Percentiles rank a stretch among this genome's conserved stretches.
Conservation (phyloP, 2,888 invertebrate species). For the Tenodera sinensis region DNA sequence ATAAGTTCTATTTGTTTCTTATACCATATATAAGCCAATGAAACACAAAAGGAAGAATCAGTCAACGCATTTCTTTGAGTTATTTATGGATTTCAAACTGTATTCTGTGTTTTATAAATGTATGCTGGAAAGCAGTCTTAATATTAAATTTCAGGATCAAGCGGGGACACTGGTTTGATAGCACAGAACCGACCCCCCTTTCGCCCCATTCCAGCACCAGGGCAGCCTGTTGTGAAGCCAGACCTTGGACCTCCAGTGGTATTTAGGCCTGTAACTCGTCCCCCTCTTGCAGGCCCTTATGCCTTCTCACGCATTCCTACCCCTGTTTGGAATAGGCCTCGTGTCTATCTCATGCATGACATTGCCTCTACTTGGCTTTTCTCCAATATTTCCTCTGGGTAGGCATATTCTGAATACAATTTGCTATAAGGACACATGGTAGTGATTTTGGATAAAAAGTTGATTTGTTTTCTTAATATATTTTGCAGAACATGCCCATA, state of each 20-base stretch:
- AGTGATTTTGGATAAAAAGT: too few species aligned
- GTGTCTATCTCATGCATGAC: constrained; percentile 71
- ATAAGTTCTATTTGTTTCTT: too few species aligned
- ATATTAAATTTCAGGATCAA: constrained; percentile 19
- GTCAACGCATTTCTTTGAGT: neutral
- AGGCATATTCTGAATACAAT: constrained; percentile 37
- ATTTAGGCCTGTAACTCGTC: constrained; percentile 50
- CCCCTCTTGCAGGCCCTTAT: constrained; percentile 83
- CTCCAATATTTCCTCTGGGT: constrained; percentile 76
- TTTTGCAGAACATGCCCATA: too few species aligned
- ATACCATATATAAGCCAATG: too few species aligned
- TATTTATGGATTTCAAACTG: neutral
- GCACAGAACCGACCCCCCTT: constrained; percentile 35
- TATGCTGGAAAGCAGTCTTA: neutral
- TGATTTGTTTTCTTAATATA: too few species aligned
- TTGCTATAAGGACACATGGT: too few species aligned
- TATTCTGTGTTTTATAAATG: neutral
- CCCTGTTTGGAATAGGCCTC: constrained; percentile 73
- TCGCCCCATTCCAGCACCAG: constrained; percentile 37
- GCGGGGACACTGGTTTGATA: constrained; percentile 5
- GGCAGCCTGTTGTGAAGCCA: constrained; percentile 41
- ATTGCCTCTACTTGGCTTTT: constrained; percentile 80
- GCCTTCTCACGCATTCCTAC: constrained; percentile 85
- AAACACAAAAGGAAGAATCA: neutral
- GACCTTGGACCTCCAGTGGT: constrained; percentile 52